Percentiles rank a stretch among this genome's conserved stretches.
Evolutionary conservation across 2,888 invertebrate genomes (phyloP).

Genomic region (Mayetiola destructor): DNA sequence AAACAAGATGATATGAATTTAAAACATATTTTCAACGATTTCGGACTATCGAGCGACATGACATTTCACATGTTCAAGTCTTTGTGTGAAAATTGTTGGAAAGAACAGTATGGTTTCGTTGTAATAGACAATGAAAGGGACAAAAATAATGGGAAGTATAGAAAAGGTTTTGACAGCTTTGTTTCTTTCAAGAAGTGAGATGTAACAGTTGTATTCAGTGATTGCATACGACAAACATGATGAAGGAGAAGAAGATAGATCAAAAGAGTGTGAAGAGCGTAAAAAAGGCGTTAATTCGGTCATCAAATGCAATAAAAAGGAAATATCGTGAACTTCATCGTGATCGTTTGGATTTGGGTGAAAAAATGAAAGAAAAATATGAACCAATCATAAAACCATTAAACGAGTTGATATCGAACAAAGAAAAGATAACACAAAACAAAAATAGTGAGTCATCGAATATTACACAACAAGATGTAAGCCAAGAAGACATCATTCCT

Average conservation of each 20-base stretch:
- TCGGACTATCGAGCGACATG: constrained; percentile 20
- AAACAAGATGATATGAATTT: constrained; percentile 26
- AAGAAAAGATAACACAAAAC: neutral
- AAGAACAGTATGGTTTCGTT: constrained; percentile 23
- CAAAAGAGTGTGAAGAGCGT: neutral
- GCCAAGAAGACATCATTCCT: no score
- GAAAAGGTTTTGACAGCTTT: neutral
- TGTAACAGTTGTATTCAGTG: no score
- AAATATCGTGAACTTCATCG: neutral
- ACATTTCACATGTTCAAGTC: constrained; percentile 22
- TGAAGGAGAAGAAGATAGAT: no score
- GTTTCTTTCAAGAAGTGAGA: no score
- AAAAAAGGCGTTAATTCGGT: neutral
- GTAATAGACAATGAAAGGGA: constrained; percentile 20
- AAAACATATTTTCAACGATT: constrained; percentile 20
- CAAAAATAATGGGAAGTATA: neutral
- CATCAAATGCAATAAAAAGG: neutral
- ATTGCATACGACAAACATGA: no score
- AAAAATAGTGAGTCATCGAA: neutral
- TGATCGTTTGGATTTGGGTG: neutral
- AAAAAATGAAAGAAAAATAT: constrained; percentile 2
- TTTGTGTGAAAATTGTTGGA: constrained; percentile 26
- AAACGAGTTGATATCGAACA: constrained; percentile 6
- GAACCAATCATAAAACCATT: constrained; percentile 4
- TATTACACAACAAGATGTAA: no score